These are phyloP conservation scores for Cotesia typhae DNA, from an alignment of 1,140 invertebrate genomes.

Conservation along the genomic window DNA sequence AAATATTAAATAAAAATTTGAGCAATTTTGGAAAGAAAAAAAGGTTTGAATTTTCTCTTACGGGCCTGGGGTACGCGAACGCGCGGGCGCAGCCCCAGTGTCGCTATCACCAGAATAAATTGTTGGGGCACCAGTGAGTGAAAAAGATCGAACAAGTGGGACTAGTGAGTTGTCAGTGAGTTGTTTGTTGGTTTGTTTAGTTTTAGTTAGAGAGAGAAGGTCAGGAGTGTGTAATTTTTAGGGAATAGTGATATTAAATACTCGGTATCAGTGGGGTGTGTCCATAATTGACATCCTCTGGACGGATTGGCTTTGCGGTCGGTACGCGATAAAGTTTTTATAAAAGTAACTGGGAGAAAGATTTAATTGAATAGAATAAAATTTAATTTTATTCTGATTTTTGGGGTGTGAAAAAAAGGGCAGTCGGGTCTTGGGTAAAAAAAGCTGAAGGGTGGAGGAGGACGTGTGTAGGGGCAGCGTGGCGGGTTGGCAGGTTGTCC, in stretches of 20 bases:
- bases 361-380: too few relatives aligned
- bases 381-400: too few relatives aligned
- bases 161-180: constrained; percentile 13
- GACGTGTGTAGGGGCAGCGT: constrained; percentile 18
- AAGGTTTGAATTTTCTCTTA: neutral
- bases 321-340: constrained; percentile 24
- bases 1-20: too few relatives aligned
- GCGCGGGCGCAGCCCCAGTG: constrained; percentile 7
- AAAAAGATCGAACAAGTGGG: constrained; percentile 27
- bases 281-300: constrained; percentile 44
- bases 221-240: neutral
- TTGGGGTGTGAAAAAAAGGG: too few relatives aligned
- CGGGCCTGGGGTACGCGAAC: constrained; percentile 13
- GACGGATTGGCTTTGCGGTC: constrained; percentile 35
- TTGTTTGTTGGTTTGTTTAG: neutral
- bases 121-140: neutral
- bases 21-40: too few relatives aligned
- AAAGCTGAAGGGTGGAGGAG: too few relatives aligned
- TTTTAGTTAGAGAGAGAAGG: constrained; percentile 1
- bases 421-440: too few relatives aligned
- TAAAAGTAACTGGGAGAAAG: too few relatives aligned
- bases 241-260: too few relatives aligned
- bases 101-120: neutral
- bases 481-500: constrained; percentile 48
- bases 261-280: constrained; percentile 40